phyloP scores from a whole-genome alignment of 35 echinoderm and acorn worm genomes.

The Heliocidaris erythrogramma region DNA sequence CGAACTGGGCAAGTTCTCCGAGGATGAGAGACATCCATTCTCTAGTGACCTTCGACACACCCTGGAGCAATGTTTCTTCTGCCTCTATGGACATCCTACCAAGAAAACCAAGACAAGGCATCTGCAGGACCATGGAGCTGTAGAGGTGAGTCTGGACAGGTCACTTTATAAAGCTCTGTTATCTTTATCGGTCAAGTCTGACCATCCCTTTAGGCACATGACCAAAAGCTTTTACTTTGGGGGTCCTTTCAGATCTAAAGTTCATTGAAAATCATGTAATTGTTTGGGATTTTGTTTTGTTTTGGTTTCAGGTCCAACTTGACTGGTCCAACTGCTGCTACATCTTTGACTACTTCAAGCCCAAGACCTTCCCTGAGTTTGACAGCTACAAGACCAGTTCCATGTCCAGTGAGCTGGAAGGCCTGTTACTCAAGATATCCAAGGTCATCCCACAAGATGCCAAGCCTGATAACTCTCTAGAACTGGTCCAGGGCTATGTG shows the following conservation, averaged over 20 bases:
- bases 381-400: conserved; percentile 96
- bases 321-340: conserved; percentile 66
- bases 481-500: conserved; percentile 73
- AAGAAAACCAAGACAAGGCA: conserved; percentile 84
- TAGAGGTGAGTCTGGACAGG: conserved; percentile 63
- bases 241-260: no score
- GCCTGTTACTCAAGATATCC: conserved; percentile 81
- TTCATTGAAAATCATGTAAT: no score
- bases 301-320: conserved; percentile 61
- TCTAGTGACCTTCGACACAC: conserved; percentile 64
- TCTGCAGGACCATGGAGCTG: conserved; percentile 91
- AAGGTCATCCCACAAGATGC: conserved; percentile 68
- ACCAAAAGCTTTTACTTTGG: no score
- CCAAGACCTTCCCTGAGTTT: conserved; percentile 91
- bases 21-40: conserved; percentile 78
- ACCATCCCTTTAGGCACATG: no score
- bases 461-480: conserved; percentile 56
- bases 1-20: conserved; percentile 67
- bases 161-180: background rate
- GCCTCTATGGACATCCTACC: conserved; percentile 89
- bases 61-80: conserved; percentile 96
- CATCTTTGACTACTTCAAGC: conserved; percentile 97
- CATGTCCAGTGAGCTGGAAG: conserved; percentile 92
- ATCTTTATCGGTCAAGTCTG: no score
- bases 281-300: background rate